A percentile compares a stretch with the other conserved stretches of the same genome.
Conservation (phyloP, 2,888 invertebrate species). For the Sicus ferrugineus region DNA sequence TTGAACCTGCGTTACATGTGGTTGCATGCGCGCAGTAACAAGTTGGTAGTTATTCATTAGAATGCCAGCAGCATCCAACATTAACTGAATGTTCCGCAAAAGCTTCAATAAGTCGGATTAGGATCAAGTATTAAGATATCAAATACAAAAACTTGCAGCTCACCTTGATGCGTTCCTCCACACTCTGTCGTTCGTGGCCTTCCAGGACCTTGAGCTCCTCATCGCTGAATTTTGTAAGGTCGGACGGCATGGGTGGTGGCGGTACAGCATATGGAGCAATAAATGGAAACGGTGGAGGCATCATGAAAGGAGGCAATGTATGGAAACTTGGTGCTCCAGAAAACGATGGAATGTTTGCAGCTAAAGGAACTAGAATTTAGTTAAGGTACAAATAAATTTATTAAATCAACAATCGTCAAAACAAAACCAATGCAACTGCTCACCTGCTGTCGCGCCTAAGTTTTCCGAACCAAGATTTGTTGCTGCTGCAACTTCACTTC, state of each 20-base stretch:
- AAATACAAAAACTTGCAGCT: constrained; percentile 15
- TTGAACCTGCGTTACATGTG: constrained; percentile 41
- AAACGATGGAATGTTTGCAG: constrained; percentile 39
- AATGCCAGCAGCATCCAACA: constrained; percentile 91
- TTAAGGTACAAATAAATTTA: too few species aligned
- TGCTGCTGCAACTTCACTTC: constrained; percentile 22
- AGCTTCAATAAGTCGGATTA: constrained; percentile 64
- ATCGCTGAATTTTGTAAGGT: constrained; percentile 76
- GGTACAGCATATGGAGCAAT: constrained; percentile 68
- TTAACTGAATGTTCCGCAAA: constrained; percentile 83
- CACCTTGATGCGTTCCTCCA: constrained; percentile 89
- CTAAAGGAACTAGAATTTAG: constrained; percentile 42
- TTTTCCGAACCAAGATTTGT: constrained; percentile 8
- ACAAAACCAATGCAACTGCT: neutral
- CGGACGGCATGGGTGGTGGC: constrained; percentile 80
- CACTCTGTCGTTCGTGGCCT: constrained; percentile 83
- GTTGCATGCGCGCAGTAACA: constrained; percentile 70
- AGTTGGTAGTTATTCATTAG: constrained; percentile 94
- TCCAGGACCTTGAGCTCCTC: constrained; percentile 91
- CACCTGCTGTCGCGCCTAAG: constrained; percentile 24
- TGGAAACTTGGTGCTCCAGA: constrained; percentile 42
- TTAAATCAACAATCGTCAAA: neutral
- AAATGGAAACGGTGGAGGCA: constrained; percentile 69
- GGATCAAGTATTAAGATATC: neutral
- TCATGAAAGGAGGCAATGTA: constrained; percentile 58